Evolutionary conservation across 2,113 vertebrate species (phyloP), one percentile per base, ranked within the genome.

Genomic region (Egretta garzetta): DNA sequence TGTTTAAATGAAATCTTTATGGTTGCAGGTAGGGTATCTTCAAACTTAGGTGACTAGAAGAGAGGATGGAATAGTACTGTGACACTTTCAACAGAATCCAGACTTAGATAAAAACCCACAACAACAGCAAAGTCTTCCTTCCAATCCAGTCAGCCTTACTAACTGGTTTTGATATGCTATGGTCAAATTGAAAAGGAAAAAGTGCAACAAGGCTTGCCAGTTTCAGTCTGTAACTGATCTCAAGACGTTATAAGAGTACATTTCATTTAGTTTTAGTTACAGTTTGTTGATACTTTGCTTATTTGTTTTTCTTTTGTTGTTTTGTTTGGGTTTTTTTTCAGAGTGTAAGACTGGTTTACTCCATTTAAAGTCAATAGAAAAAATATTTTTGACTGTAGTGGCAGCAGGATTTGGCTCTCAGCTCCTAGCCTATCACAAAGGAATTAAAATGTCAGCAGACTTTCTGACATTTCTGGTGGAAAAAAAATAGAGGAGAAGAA

Each of bases 371-470:
- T 52, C 35, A 4, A 68, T 20, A 80, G 63, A 58, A 91, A 95
- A 96, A 95, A 64, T 62, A 26, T 83, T 93, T 88, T 67, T 6
- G 8, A 60, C 56, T 72, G 49, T 63, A 95, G 59, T 63, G 77
- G 91, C 70, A 90, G 86, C 27, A 73, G 72, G 49, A 91, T 91
- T 94, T 90, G 90, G 83, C 80, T 94, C 80, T 92, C 76, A 76
- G 49, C 73, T 90, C 62, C 49, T 62, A 92, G 89, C 37, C 92
- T 97, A 97, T 97, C 97, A 96, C 81, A 92, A 97, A 98, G 96
- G 97, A 98, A 98, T 98, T 98, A 98, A 98, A 98, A 98, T 97
- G 98, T 98, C 98, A 98, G 94, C 95, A 98, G 97, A 94, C 95
- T 96, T 97, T 98, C 96, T 97, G 96, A 98, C 96, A 98, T 98